phyloP scores from a whole-genome alignment of 2,888 invertebrate species.

The Drosophila setosimentum region DNA sequence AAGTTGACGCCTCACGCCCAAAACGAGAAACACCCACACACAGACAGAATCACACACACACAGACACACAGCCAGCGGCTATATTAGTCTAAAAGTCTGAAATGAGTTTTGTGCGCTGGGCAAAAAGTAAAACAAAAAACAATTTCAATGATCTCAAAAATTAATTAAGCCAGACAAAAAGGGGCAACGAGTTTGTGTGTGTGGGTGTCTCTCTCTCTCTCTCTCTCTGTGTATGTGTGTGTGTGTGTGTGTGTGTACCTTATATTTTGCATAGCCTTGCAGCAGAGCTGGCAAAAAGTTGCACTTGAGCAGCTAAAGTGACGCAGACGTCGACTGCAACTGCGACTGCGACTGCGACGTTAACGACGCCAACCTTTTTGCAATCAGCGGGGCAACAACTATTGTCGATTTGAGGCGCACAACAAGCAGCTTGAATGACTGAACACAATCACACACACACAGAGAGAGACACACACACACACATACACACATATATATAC shows the following conservation, averaged over 20 bases:
- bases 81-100: conserved; percentile 35
- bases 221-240: conserved; percentile 12
- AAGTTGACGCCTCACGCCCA: conserved; percentile 58
- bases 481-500: conserved; percentile 11
- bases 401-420: conserved; percentile 69
- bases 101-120: conserved; percentile 40
- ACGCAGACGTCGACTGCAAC: conserved; percentile 5
- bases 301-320: conserved; percentile 62
- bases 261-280: conserved; percentile 56
- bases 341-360: conserved; percentile 4
- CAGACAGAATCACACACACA: conserved; percentile 11
- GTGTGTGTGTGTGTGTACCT: conserved; percentile 36
- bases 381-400: conserved; percentile 61
- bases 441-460: conserved; percentile 35
- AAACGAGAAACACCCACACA: conserved; percentile 1
- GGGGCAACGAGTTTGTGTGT: conserved; percentile 21
- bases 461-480: not conserved
- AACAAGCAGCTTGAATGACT: conserved; percentile 51
- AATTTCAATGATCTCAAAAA: conserved; percentile 84
- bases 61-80: conserved; percentile 37
- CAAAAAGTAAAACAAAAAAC: conserved; percentile 56
- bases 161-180: conserved; percentile 81
- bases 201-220: conserved; percentile 6
- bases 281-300: conserved; percentile 37
- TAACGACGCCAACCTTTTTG: conserved; percentile 40